phyloP scores from a whole-genome alignment of 2,888 invertebrate genomes.

The Pseudococcus jackbeardsleyi region DNA sequence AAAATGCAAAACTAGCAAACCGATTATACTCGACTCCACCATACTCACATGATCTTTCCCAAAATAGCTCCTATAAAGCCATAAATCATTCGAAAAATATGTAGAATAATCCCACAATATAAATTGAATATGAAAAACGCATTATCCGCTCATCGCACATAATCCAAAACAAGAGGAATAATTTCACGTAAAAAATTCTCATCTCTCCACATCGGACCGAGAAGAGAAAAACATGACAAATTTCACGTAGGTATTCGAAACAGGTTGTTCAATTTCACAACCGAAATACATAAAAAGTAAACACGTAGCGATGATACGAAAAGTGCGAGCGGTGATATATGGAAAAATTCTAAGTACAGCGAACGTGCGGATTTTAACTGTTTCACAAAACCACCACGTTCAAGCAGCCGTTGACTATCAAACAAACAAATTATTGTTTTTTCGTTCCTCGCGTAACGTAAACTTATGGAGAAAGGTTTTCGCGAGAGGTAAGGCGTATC shows the following conservation, averaged over 20 bases:
- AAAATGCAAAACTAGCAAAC: no score
- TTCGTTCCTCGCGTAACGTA: neutral
- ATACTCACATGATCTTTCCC: no score
- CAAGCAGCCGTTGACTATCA: slow-evolving; percentile 6
- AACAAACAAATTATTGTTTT: slow-evolving; percentile 61
- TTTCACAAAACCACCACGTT: slow-evolving; percentile 30
- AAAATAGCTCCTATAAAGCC: neutral
- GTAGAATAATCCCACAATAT: neutral
- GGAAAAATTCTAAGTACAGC: slow-evolving; percentile 50
- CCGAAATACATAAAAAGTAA: neutral
- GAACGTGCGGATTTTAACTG: slow-evolving; percentile 55
- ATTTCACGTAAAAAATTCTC: slow-evolving; percentile 9
- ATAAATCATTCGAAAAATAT: neutral
- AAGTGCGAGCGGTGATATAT: slow-evolving; percentile 41
- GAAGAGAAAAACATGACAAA: neutral
- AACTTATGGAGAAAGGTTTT: neutral
- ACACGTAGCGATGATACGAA: slow-evolving; percentile 30
- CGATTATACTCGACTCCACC: no score
- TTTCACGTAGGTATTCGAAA: slow-evolving; percentile 21
- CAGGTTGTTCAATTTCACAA: slow-evolving; percentile 44
- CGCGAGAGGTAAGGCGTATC: neutral
- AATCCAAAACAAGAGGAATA: neutral
- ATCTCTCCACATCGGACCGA: neutral
- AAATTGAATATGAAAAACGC: slow-evolving; percentile 24
- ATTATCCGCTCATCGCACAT: neutral